phyloP scores from a whole-genome alignment of 2,888 invertebrate genomes.

The Plagodis dolabraria region DNA sequence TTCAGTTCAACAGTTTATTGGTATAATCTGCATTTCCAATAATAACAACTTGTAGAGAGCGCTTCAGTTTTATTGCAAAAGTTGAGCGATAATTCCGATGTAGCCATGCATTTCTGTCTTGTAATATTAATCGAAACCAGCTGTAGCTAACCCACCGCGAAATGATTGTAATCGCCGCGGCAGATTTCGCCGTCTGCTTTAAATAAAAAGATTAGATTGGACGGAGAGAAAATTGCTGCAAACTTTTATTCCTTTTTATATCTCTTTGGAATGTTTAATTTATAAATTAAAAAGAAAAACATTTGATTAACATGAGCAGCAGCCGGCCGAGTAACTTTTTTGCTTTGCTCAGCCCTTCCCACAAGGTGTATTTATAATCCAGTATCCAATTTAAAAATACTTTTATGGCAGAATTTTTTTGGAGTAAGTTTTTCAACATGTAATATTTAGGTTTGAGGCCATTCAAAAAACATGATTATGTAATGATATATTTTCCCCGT shows the following conservation, averaged over 20 bases:
- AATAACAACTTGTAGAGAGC: slow-evolving; percentile 4
- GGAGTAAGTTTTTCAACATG: too few species aligned
- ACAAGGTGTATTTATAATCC: too few species aligned
- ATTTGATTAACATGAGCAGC: slow-evolving; percentile 23
- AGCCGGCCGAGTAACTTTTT: slow-evolving; percentile 19
- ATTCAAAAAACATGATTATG: too few species aligned
- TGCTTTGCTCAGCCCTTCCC: slow-evolving; percentile 1
- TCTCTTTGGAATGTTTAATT: slow-evolving; percentile 36
- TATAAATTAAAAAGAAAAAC: slow-evolving; percentile 27
- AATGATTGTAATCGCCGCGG: slow-evolving; percentile 37
- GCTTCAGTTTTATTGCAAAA: slow-evolving; percentile 14
- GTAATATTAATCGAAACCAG: slow-evolving; percentile 34
- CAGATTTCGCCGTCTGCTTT: slow-evolving; percentile 35
- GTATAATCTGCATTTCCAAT: too few species aligned
- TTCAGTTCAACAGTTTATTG: too few species aligned
- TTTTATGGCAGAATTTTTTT: not conserved
- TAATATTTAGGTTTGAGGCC: too few species aligned
- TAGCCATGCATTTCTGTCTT: slow-evolving; percentile 27
- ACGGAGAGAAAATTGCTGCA: slow-evolving; percentile 34
- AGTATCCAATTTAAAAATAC: too few species aligned
- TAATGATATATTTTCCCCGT: too few species aligned
- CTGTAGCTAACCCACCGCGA: slow-evolving; percentile 37
- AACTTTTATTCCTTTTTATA: slow-evolving; percentile 38
- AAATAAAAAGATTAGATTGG: slow-evolving; percentile 38
- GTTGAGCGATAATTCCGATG: slow-evolving; percentile 22